Percentiles rank a stretch among this genome's conserved stretches.
Conservation (phyloP, 2,113 vertebrate species). For the Gallinago media region DNA sequence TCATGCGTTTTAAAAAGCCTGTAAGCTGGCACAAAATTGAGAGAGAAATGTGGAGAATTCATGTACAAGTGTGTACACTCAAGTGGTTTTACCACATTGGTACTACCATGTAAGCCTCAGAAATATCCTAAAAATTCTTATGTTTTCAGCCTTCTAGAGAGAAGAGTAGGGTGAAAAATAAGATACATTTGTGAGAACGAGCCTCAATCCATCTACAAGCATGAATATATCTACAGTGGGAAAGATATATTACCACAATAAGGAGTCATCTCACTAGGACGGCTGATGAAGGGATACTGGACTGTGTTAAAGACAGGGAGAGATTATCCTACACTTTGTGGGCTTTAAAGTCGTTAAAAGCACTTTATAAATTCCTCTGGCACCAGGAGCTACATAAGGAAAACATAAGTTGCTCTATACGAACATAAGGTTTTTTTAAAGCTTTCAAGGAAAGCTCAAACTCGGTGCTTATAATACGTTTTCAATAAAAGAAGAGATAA, state of each 20-base stretch:
- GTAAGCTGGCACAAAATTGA: not conserved
- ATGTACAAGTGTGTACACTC: accelerated
- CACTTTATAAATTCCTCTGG: conserved; percentile 48
- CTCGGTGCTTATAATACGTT: not conserved
- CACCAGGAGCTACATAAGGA: conserved; percentile 52
- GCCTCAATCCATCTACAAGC: not conserved
- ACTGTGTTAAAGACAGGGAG: not conserved
- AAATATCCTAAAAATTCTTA: not conserved
- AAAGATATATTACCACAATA: not conserved
- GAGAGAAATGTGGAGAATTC: not conserved
- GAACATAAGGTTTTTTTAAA: not conserved
- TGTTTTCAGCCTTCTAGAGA: not conserved
- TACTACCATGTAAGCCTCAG: not conserved
- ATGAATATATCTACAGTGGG: not conserved
- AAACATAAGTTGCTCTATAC: conserved; percentile 31
- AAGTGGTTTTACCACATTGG: not conserved
- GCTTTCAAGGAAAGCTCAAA: conserved; percentile 44
- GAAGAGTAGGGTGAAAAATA: not conserved
- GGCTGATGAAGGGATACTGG: not conserved
- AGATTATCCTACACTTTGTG: not conserved
- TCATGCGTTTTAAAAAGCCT: not conserved
- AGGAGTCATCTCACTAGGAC: not conserved
- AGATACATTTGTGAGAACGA: not conserved
- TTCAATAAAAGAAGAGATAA: conserved; percentile 30
- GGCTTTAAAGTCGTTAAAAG: conserved; percentile 32